phyloP scores from a whole-genome alignment of 2,113 vertebrate species.

The Phrynocephalus versicolor region DNA sequence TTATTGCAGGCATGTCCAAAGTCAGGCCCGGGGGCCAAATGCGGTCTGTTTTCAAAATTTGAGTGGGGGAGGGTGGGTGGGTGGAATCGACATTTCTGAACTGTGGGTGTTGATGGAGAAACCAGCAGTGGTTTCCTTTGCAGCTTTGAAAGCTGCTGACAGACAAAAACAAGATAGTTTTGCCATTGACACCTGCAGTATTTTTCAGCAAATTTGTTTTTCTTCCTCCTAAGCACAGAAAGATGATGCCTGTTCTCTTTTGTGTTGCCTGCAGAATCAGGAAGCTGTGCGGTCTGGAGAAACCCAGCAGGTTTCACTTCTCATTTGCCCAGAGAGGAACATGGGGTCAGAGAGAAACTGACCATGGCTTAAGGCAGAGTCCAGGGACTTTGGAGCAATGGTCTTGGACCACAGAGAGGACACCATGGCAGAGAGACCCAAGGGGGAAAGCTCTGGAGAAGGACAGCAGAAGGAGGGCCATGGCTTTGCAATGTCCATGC shows the following conservation, averaged over 20 bases:
- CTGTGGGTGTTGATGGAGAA: too few relatives aligned
- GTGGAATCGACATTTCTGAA: too few relatives aligned
- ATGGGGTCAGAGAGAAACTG: background rate
- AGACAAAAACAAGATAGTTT: background rate
- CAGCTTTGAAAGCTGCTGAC: background rate
- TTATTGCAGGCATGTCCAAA: background rate
- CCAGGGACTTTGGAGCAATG: background rate
- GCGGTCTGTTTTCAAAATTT: background rate
- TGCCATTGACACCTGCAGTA: background rate
- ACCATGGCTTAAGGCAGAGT: background rate
- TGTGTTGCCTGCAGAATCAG: constrained; percentile 13
- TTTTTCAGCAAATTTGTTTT: background rate
- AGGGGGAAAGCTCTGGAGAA: background rate
- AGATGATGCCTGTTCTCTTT: constrained; percentile 36
- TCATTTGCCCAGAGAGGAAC: background rate
- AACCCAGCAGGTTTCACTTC: background rate
- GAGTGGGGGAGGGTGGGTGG: too few relatives aligned
- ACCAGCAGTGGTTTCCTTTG: too few relatives aligned
- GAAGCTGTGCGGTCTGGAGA: constrained; percentile 38
- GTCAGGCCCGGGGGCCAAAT: too few relatives aligned
- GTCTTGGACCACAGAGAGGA: background rate
- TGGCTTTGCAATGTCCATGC: accelerated
- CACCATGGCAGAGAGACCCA: constrained; percentile 19
- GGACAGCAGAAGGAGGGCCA: background rate
- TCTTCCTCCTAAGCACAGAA: constrained; percentile 13